Evolutionary conservation across 2,888 invertebrate species (phyloP), one percentile per base, ranked within the genome.

Genomic region (Proisotoma minuta): DNA sequence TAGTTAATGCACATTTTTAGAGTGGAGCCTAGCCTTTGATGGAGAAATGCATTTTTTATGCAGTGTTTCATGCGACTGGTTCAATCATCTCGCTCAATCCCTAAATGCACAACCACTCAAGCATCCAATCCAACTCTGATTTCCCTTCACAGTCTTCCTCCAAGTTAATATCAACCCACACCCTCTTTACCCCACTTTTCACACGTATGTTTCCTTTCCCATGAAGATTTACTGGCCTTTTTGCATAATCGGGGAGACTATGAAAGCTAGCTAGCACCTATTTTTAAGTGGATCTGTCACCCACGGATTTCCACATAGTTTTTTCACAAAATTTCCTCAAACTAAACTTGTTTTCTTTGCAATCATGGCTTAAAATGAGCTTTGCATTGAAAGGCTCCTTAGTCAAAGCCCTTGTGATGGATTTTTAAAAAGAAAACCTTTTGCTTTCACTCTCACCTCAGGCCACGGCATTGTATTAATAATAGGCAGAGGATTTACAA

Each of bases 191-290:
- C 58, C 59, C 59, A 63, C 57, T 65, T 67, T 71, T 69, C 68
- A 69, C 69, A 70, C 73, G 70, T 70, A 68, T 71, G 73, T 64
- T 63, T 61, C 68, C 64, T 62, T 73, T 73, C 73, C 71, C 73
- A 73, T 72, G 73, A 72, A 73, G 73, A 73, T 72, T 73, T 73
- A 69, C 43, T 34, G 43, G 66, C 69, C 69, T 70, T 71, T 73
- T 73, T 73, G 71, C 73, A 73, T 73, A 73, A 73, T 73, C 73
- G 71, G 65, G 58, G 64, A 68, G 70, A 68, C 69, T 70, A 71
- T 69, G 66, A 68, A 68, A 59, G 66, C 63, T 60, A 67, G n/a
- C 27, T 39, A 39, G 59, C 57, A 60, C 65, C 65, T 64, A 68
- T 70, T 70, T 70, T 70, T 68, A 68, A 68, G 68, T 68, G 66